These are phyloP conservation scores for Augochlora pura DNA, from an alignment of 1,140 invertebrate genomes.

Conservation along the genomic window DNA sequence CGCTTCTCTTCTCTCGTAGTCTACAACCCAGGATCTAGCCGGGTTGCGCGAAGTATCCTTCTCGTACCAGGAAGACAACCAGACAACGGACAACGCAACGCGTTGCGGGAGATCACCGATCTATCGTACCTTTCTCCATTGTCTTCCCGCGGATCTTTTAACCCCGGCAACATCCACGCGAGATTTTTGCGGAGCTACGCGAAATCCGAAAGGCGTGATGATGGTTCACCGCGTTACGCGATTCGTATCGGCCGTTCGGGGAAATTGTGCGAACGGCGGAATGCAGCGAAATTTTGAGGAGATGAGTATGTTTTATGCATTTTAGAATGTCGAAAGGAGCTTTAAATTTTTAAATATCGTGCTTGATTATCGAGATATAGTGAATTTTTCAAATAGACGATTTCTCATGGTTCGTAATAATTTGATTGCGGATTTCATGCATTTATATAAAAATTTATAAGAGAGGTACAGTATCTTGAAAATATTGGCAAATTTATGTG, in stretches of 20 bases:
- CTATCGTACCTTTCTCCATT: slow-evolving; percentile 45
- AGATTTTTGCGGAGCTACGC: slow-evolving; percentile 17
- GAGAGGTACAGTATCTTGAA: too few relatives aligned
- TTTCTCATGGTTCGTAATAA: too few relatives aligned
- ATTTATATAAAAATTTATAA: too few relatives aligned
- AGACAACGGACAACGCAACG: slow-evolving; percentile 15
- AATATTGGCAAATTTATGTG: too few relatives aligned
- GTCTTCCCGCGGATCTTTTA: slow-evolving; percentile 31
- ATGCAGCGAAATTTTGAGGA: too few relatives aligned
- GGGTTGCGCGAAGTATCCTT: neutral
- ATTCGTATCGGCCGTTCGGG: neutral
- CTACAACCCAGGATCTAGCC: slow-evolving; percentile 3
- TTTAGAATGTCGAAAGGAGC: too few relatives aligned
- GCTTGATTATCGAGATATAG: too few relatives aligned
- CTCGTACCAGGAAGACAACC: slow-evolving; percentile 22
- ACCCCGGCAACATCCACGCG: slow-evolving; percentile 3
- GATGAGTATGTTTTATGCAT: too few relatives aligned
- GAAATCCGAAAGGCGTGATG: neutral
- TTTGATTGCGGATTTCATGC: too few relatives aligned
- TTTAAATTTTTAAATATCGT: too few relatives aligned
- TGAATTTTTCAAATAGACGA: too few relatives aligned
- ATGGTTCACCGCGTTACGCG: neutral
- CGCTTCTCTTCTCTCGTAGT: neutral
- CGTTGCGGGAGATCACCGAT: slow-evolving; percentile 37
- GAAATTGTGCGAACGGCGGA: neutral